Evolutionary conservation across 2,888 invertebrate genomes (phyloP), one percentile per base, ranked within the genome.

Genomic region (Laothoe populi): DNA sequence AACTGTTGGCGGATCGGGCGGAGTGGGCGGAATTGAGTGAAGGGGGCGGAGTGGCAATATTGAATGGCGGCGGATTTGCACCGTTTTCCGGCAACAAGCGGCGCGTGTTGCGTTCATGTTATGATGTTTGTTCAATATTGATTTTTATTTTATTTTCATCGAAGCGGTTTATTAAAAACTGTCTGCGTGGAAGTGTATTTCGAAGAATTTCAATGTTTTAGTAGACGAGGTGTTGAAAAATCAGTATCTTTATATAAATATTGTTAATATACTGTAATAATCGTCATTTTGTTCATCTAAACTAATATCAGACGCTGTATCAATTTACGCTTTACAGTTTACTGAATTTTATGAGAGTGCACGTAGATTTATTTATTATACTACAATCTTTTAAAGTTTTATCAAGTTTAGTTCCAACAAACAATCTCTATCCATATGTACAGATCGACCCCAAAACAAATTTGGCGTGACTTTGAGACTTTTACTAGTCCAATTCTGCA

Each of bases 31-130:
- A 53, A 53, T 48, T 4, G 10, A 31, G 19, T 31, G 49, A 19
- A 53, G 31, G 19, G 11, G 49, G 16, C 31, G 31, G 31, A 35
- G 35, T 21, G 19, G 53, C 53, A 19, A 53, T 53, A 74, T 68
- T 66, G 35, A 53, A 53, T 53, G 3, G 53, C 53, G 53, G 53
- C 35, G 35, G 53, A 53, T 53, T 53, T 53, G 35, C 53, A 53
- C 53, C 53, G 53, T 35, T 53, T 53, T 53, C 35, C 53, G 53
- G 19, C 53, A 53, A 35, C 53, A 53, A 53, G 35, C 53, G 10
- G 48, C 24, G 31, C 11, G 53, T 53, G 53, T 19, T 31, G 31
- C 53, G 53, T 16, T 31, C 4, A 31, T 53, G 53, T 19, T 31
- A 8, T 49, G n/a, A 49, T 53, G 53, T 53, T 53, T 35, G 53